Percentiles rank a stretch among this genome's conserved stretches.
phyloP scores from a whole-genome alignment of 1,140 invertebrate genomes.

The Megathymus violae region DNA sequence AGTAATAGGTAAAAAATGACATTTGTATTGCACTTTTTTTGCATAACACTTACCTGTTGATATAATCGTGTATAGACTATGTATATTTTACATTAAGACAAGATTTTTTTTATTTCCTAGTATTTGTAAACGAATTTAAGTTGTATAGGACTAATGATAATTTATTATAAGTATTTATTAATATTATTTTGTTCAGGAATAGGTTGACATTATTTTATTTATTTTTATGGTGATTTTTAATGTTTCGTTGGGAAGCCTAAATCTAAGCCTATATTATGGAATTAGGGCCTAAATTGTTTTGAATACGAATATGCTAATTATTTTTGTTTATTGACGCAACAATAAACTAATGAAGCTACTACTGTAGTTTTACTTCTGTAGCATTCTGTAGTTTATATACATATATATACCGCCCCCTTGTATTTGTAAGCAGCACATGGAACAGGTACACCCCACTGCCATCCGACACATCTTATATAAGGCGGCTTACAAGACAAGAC shows the following conservation, averaged over 20 bases:
- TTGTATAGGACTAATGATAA: constrained; percentile 48
- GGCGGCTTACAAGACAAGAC: no score
- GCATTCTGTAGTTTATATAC: no score
- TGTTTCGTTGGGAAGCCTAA: constrained; percentile 57
- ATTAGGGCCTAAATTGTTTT: constrained; percentile 60
- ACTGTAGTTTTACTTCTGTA: no score
- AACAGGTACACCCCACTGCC: no score
- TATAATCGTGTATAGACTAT: constrained; percentile 73
- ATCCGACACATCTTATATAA: no score
- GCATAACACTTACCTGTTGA: constrained; percentile 76
- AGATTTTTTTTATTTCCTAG: constrained; percentile 51
- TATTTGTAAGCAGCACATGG: no score
- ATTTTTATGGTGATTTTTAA: constrained; percentile 36
- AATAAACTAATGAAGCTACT: constrained; percentile 70
- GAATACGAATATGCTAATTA: constrained; percentile 56
- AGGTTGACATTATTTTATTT: constrained; percentile 43
- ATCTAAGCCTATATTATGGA: constrained; percentile 50
- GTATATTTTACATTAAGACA: constrained; percentile 66
- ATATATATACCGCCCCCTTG: no score
- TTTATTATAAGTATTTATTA: constrained; percentile 57
- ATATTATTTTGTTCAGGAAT: constrained; percentile 43
- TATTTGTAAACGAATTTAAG: constrained; percentile 49
- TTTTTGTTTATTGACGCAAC: constrained; percentile 65
- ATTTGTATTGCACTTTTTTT: constrained; percentile 75
- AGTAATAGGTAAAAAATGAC: constrained; percentile 33